Conservation (phyloP, 2,113 vertebrate species). For the Cygnus atratus region DNA sequence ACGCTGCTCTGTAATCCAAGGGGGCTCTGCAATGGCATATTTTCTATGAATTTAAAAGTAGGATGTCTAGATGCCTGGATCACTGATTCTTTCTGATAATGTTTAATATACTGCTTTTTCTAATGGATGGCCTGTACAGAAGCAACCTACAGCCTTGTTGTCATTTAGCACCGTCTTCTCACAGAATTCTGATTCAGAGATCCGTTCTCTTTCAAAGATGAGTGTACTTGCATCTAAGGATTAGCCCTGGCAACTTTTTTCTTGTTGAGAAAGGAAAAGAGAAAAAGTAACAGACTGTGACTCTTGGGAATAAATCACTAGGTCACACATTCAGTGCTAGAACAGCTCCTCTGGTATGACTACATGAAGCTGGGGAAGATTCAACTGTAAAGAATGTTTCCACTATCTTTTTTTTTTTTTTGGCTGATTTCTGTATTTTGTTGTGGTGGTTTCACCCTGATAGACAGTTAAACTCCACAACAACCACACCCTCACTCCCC, state of each 20-base stretch:
- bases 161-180: not conserved
- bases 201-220: not conserved
- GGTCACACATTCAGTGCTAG: not conserved
- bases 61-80: not conserved
- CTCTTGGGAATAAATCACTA: not conserved
- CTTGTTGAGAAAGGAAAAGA: not conserved
- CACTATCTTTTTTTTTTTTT: not conserved
- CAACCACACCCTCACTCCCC: too few species aligned
- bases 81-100: not conserved
- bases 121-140: not conserved
- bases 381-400: not conserved
- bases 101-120: not conserved
- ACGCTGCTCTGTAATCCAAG: not conserved
- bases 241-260: not conserved
- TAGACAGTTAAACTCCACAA: too few species aligned
- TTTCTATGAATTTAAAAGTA: not conserved
- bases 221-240: not conserved
- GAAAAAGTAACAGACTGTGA: not conserved
- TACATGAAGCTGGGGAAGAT: not conserved
- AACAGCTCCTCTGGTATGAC: not conserved
- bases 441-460: not conserved
- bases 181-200: not conserved
- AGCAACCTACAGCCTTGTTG: not conserved
- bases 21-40: not conserved
- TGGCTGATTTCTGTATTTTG: not conserved